These are phyloP conservation scores for Drosophila quasianomalipes DNA, from an alignment of 2,888 invertebrate species.

Conservation along the genomic window DNA sequence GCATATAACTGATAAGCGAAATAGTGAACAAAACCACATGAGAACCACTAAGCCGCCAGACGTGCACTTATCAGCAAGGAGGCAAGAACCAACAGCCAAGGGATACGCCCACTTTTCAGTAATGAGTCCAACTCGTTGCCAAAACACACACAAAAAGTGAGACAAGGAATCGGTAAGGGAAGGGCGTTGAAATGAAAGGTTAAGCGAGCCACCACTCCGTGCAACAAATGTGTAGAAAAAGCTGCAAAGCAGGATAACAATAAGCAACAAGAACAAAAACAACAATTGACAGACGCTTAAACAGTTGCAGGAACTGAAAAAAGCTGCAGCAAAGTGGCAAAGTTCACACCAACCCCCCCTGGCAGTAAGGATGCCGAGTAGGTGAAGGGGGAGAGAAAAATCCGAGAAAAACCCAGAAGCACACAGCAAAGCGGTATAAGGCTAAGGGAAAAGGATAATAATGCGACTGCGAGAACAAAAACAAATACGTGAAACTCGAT, in stretches of 20 bases:
- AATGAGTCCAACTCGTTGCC: conserved; percentile 37
- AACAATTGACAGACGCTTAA: conserved; percentile 55
- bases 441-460: conserved; percentile 67
- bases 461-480: conserved; percentile 54
- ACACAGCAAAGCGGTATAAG: conserved; percentile 22
- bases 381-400: not conserved
- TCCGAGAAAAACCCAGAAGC: conserved; percentile 26
- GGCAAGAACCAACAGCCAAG: conserved; percentile 49
- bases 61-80: conserved; percentile 68
- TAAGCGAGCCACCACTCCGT: conserved; percentile 38
- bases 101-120: conserved; percentile 34
- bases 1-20: conserved; percentile 53
- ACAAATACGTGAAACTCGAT: conserved; percentile 67
- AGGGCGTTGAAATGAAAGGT: conserved; percentile 24
- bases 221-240: conserved; percentile 48
- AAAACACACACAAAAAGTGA: conserved; percentile 14
- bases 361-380: not conserved
- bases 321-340: conserved; percentile 82
- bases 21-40: conserved; percentile 25
- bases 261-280: conserved; percentile 34
- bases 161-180: not conserved
- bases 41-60: conserved; percentile 54
- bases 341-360: conserved; percentile 84
- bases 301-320: conserved; percentile 52
- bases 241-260: conserved; percentile 47